A percentile compares a stretch with the other conserved stretches of the same genome.
phyloP scores from a whole-genome alignment of 2,888 invertebrate genomes.

The Esperia sulphurella region DNA sequence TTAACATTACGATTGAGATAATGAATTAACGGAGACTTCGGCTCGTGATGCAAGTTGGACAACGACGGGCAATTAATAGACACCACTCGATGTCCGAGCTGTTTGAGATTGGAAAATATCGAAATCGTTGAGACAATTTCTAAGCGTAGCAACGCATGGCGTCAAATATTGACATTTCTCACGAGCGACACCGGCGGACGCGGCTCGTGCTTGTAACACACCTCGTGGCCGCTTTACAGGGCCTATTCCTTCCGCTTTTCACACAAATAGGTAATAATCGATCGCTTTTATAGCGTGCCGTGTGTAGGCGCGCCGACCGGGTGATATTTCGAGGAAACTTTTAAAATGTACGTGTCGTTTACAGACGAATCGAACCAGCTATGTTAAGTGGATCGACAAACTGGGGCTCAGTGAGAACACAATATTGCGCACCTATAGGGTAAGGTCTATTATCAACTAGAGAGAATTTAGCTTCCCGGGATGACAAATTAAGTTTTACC shows the following conservation, averaged over 20 bases:
- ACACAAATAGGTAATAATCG: slow-evolving; percentile 78
- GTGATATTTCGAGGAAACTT: slow-evolving; percentile 70
- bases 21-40: slow-evolving; percentile 52
- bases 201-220: slow-evolving; percentile 55
- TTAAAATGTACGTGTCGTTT: slow-evolving; percentile 54
- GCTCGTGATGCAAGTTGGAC: slow-evolving; percentile 38
- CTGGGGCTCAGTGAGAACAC: slow-evolving; percentile 30
- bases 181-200: slow-evolving; percentile 59
- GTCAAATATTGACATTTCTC: slow-evolving; percentile 77
- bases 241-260: slow-evolving; percentile 74
- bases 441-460: too few relatives aligned
- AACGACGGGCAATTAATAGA: slow-evolving; percentile 19
- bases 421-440: too few relatives aligned
- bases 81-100: slow-evolving; percentile 20
- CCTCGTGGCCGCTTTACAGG: slow-evolving; percentile 33
- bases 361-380: slow-evolving; percentile 42
- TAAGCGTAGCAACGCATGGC: slow-evolving; percentile 55
- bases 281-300: slow-evolving; percentile 72
- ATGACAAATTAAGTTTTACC: too few relatives aligned
- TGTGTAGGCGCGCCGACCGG: slow-evolving; percentile 55
- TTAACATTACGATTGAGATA: slow-evolving; percentile 63
- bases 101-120: slow-evolving; percentile 73
- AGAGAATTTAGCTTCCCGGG: too few relatives aligned
- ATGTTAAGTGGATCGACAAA: slow-evolving; percentile 63
- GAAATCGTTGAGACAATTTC: slow-evolving; percentile 76